Evolutionary conservation across 2,888 invertebrate species (phyloP).

Genomic region (Melinaea menophilus): DNA sequence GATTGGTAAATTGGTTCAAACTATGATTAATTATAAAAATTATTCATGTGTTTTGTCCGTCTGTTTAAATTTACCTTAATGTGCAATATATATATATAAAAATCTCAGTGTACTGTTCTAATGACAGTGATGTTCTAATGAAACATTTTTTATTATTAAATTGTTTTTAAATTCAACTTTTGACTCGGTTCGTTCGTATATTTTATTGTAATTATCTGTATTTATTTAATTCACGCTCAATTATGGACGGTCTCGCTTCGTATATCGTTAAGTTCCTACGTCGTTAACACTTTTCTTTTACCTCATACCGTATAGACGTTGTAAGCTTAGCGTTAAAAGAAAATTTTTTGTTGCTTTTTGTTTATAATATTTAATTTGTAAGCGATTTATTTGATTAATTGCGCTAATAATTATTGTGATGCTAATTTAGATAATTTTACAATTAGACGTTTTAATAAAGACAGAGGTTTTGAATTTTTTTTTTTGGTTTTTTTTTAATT

Average conservation of each 20-base stretch:
- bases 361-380: conserved; percentile 44
- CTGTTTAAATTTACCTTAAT: neutral
- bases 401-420: conserved; percentile 68
- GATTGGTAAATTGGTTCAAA: conserved; percentile 2
- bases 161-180: no score
- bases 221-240: neutral
- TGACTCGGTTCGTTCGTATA: no score
- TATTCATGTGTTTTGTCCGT: neutral
- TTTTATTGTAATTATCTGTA: neutral
- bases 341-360: conserved; percentile 37
- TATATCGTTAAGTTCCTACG: conserved; percentile 12
- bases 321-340: conserved; percentile 12
- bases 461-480: conserved; percentile 59
- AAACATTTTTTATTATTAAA: no score
- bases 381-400: conserved; percentile 53
- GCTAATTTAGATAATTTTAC: conserved; percentile 73
- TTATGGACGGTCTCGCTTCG: no score
- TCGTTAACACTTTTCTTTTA: conserved; percentile 10
- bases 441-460: conserved; percentile 69
- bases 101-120: neutral
- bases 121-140: neutral
- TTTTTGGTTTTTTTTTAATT: conserved; percentile 33
- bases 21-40: neutral
- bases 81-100: neutral
- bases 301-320: conserved; percentile 13